Evolutionary conservation across 2,113 vertebrate genomes (phyloP).

Genomic region (Dasyornis broadbenti): DNA sequence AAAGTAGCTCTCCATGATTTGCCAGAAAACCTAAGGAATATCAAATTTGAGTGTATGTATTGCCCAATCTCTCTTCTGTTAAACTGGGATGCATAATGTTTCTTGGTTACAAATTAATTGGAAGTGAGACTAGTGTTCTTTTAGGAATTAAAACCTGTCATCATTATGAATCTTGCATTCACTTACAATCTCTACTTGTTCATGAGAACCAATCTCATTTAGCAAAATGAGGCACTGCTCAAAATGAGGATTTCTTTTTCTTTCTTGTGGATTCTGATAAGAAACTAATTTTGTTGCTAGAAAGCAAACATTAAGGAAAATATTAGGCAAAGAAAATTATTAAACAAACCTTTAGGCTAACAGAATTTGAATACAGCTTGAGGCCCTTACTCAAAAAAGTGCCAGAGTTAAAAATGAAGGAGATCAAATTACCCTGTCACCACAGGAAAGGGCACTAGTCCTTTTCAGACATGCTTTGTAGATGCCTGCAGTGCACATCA

Average conservation of each 20-base stretch:
- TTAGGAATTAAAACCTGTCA: background rate
- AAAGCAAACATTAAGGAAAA: constrained; percentile 48
- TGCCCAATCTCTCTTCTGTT: background rate
- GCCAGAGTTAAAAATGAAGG: constrained; percentile 66
- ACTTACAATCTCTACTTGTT: background rate
- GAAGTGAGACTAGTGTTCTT: background rate
- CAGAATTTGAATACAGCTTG: constrained; percentile 67
- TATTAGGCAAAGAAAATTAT: constrained; percentile 58
- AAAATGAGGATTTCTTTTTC: background rate
- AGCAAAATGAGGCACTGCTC: background rate
- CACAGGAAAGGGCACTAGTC: constrained; percentile 65
- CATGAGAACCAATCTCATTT: background rate
- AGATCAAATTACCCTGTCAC: constrained; percentile 78
- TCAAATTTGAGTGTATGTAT: constrained; percentile 94
- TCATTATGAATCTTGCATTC: background rate
- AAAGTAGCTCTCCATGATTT: constrained; percentile 96
- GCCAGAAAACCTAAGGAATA: constrained; percentile 95
- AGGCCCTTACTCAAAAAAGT: constrained; percentile 60
- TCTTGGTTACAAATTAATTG: background rate
- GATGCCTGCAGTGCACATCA: constrained; percentile 73
- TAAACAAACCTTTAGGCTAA: constrained; percentile 59
- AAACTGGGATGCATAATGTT: background rate
- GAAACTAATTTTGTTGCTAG: constrained; percentile 52
- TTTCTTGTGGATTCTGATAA: background rate
- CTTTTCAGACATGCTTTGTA: constrained; percentile 69